Evolutionary conservation across 2,888 invertebrate species (phyloP).

Genomic region (Chrysolina americana): DNA sequence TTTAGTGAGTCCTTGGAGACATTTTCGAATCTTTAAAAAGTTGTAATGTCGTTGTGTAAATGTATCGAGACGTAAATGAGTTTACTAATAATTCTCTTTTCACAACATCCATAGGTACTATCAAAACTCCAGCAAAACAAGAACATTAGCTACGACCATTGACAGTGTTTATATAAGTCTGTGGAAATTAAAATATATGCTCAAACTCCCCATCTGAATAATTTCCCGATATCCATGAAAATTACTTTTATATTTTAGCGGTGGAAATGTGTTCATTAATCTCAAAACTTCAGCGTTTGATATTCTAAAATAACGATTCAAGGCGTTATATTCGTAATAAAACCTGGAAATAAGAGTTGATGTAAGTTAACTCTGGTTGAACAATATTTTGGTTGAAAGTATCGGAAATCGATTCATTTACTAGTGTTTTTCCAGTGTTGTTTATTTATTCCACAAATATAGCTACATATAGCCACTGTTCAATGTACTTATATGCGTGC

Average conservation of each 20-base stretch:
- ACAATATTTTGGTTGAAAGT: too few species aligned
- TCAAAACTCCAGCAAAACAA: background rate
- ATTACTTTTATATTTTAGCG: background rate
- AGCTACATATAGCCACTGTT: too few species aligned
- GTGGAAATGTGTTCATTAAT: background rate
- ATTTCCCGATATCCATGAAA: background rate
- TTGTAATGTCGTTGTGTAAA: too few species aligned
- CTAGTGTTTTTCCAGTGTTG: background rate
- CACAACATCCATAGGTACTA: background rate
- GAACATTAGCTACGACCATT: background rate
- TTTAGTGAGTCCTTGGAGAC: too few species aligned
- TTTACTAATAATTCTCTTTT: too few species aligned
- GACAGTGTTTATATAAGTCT: background rate
- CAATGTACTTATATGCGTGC: too few species aligned
- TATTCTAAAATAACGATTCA: background rate
- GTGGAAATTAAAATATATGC: background rate
- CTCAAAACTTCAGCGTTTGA: background rate
- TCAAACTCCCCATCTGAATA: background rate
- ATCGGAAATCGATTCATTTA: background rate
- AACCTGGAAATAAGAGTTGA: too few species aligned
- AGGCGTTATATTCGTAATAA: background rate
- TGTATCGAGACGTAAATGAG: too few species aligned
- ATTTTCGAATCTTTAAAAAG: too few species aligned
- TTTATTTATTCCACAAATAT: background rate
- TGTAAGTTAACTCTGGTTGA: too few species aligned